phyloP scores from a whole-genome alignment of 2,113 vertebrate genomes.

The Platichthys flesus region DNA sequence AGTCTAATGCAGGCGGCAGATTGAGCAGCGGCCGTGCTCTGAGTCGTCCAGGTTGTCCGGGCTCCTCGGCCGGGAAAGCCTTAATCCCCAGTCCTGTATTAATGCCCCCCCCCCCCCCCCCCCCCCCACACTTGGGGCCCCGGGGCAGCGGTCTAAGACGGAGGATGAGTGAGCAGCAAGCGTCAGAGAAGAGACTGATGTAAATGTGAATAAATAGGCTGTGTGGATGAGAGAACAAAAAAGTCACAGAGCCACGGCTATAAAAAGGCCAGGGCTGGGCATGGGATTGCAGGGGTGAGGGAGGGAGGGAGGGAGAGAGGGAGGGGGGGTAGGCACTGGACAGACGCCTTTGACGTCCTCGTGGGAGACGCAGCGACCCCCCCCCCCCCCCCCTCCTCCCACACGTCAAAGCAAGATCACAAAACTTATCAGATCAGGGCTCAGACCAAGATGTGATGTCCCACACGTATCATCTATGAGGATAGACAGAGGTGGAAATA shows the following conservation, averaged over 20 bases:
- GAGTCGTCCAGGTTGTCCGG: slow-evolving; percentile 56
- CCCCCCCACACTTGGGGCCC: slow-evolving; percentile 41
- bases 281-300: not conserved
- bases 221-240: slow-evolving; percentile 55
- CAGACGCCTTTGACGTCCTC: slow-evolving; percentile 33
- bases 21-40: not conserved
- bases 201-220: slow-evolving; percentile 76
- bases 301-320: not conserved
- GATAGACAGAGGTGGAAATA: not conserved
- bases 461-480: not conserved
- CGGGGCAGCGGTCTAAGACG: slow-evolving; percentile 45
- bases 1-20: not conserved
- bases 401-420: too few relatives aligned
- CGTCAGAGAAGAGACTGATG: slow-evolving; percentile 73
- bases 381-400: too few relatives aligned
- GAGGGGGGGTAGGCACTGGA: not conserved
- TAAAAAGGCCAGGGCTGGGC: slow-evolving; percentile 30
- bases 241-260: slow-evolving; percentile 45
- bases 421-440: too few relatives aligned
- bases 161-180: slow-evolving; percentile 59
- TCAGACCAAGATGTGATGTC: too few relatives aligned
- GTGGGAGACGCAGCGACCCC: slow-evolving; percentile 49
- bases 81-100: slow-evolving; percentile 56
- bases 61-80: slow-evolving; percentile 52
- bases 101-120: slow-evolving; percentile 54